Base-by-base conservation (phyloP, 1,140 invertebrate genomes). In the Phortica variegata region DNA sequence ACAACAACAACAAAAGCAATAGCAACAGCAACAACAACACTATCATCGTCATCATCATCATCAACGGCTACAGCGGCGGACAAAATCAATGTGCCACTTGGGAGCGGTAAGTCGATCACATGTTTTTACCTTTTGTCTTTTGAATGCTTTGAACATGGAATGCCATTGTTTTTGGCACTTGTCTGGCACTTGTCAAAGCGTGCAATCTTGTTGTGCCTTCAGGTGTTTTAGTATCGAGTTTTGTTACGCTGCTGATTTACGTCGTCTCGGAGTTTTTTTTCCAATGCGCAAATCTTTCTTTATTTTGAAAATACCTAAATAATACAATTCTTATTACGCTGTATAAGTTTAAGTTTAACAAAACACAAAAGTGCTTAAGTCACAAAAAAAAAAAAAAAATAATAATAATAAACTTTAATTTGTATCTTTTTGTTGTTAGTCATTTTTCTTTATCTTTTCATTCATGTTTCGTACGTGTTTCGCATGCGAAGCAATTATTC, bases 51-150 rank as follows among this genome's bases (percentile, higher is more conserved):
- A 60, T 45, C 56, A 59, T 26, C 56, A 58, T 34, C 48, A 46
- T 13, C 56, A 52, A 45, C 50, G 52, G 29, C 61, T 52, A 58
- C 55, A 49, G 56, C 49, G 46, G 44, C 47, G 43, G 47, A 50
- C 58, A 55, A 65, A 63, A 57, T 58, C 54, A 75, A 75, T 75
- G 65, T 71, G 61, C 72, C 72, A 46, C 69, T 70, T 52, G 72
- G 72, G 66, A 75, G 54, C 58, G 72, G 72, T 75, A 68, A 75
- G 72, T 75, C 54, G 61, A 39, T 15, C n/a, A 5, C 10, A 15
- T 20, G 36, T 46, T 46, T 19, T 43, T 43, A 26, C 10, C 10
- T 36, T 15, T 29, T 38, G 20, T 31, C 31, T 31, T 12, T 39
- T 40, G 23, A n/a, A n/a, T n/a, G n/a, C n/a, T n/a, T n/a, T n/a